phyloP scores from a whole-genome alignment of 35 echinoderm and acorn worm genomes.

The Lytechinus pictus region DNA sequence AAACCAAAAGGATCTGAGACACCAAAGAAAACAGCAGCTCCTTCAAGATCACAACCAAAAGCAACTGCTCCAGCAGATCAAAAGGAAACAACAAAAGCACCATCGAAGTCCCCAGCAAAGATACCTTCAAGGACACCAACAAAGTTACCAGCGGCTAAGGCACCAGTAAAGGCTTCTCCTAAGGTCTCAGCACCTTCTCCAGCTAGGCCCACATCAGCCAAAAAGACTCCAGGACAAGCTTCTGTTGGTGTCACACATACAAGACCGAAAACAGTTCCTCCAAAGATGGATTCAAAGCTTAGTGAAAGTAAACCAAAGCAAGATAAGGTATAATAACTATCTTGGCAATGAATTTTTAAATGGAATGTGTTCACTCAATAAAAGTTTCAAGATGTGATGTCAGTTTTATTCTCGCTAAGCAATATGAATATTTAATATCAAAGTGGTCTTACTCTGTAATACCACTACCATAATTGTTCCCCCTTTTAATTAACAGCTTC shows the following conservation, averaged over 20 bases:
- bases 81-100: not conserved
- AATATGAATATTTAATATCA: too few relatives aligned
- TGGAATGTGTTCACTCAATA: not conserved
- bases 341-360: not conserved
- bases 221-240: not conserved
- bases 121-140: not conserved
- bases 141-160: not conserved
- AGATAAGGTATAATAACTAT: not conserved
- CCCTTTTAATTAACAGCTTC: too few relatives aligned
- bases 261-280: not conserved
- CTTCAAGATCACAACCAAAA: not conserved
- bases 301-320: constrained; percentile 38
- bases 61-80: not conserved
- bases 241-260: not conserved
- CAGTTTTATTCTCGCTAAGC: too few relatives aligned
- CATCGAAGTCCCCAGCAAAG: constrained; percentile 6
- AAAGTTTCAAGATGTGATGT: too few relatives aligned
- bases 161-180: constrained; percentile 15
- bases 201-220: not conserved
- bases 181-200: not conserved
- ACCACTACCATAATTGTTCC: too few relatives aligned
- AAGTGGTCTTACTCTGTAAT: too few relatives aligned
- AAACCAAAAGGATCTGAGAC: constrained; percentile 7
- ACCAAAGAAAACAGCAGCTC: not conserved
- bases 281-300: not conserved